A percentile compares a stretch with the other conserved stretches of the same genome.
Evolutionary conservation across 2,888 invertebrate genomes (phyloP).

Genomic region (Dinocampus coccinellae): DNA sequence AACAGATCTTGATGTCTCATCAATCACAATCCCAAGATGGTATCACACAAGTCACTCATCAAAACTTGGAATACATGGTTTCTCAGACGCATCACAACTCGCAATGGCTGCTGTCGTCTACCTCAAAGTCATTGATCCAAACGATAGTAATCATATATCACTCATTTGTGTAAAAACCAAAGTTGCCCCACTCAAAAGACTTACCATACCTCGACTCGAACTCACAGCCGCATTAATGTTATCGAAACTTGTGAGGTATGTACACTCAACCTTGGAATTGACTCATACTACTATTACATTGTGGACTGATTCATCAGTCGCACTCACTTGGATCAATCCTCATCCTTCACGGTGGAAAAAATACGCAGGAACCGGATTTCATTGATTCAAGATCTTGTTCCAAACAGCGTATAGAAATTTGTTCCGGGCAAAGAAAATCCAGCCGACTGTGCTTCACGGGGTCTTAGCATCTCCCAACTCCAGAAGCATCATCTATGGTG

Average conservation of each 20-base stretch:
- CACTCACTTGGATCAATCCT: constrained; percentile 42
- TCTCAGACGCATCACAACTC: not conserved
- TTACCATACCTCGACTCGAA: constrained; percentile 49
- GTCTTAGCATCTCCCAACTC: constrained; percentile 9
- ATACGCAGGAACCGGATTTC: constrained; percentile 51
- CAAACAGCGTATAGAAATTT: constrained; percentile 26
- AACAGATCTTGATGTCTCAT: not conserved
- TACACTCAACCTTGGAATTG: constrained; percentile 6
- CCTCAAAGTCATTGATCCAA: constrained; percentile 11
- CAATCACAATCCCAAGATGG: not conserved
- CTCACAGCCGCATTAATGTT: constrained; percentile 45
- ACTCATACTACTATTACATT: constrained; percentile 1
- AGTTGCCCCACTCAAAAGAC: constrained; percentile 39
- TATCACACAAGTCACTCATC: not conserved
- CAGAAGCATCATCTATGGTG: constrained; percentile 18
- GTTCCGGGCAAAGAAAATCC: constrained; percentile 40
- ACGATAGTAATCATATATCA: not conserved
- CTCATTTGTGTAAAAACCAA: constrained; percentile 34
- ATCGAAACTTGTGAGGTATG: constrained; percentile 22
- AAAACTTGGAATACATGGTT: not conserved
- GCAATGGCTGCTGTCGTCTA: constrained; percentile 7
- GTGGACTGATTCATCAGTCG: constrained; percentile 40
- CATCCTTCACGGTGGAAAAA: constrained; percentile 44
- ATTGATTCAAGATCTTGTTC: constrained; percentile 36
- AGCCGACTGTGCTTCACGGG: constrained; percentile 32